A percentile compares a stretch with the other conserved stretches of the same genome.
phyloP scores from a whole-genome alignment of 1,140 invertebrate species.

The Drosophila leontia region DNA sequence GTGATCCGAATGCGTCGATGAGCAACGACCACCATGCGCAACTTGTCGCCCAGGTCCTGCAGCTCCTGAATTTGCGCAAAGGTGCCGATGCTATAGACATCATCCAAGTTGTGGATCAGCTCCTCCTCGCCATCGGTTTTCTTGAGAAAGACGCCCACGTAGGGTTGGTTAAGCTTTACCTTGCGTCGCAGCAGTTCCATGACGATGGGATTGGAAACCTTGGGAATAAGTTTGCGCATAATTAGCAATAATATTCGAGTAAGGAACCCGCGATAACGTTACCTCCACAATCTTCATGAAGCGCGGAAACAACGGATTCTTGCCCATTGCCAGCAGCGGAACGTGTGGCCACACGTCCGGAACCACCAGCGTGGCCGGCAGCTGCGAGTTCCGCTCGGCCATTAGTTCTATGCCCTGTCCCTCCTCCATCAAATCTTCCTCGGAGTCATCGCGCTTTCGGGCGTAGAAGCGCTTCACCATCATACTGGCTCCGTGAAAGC shows the following conservation, averaged over 20 bases:
- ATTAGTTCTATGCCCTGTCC: constrained; percentile 39
- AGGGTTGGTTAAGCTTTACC: constrained; percentile 98
- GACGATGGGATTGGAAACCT: constrained; percentile 94
- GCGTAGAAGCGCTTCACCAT: constrained; percentile 55
- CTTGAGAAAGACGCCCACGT: constrained; percentile 98
- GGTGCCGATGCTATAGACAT: constrained; percentile 96
- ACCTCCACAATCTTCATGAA: constrained; percentile 99
- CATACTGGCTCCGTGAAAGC: constrained; percentile 36
- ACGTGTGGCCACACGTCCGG: constrained; percentile 98
- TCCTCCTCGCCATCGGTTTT: constrained; percentile 96
- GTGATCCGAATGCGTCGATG: constrained; percentile 94
- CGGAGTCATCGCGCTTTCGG: constrained; percentile 56
- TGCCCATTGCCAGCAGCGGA: constrained; percentile 96
- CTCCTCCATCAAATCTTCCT: constrained; percentile 46
- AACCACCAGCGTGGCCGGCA: constrained; percentile 96
- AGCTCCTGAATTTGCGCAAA: constrained; percentile 99
- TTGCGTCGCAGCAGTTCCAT: constrained; percentile 97
- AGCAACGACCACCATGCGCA: constrained; percentile 97
- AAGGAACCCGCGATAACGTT: constrained; percentile 26
- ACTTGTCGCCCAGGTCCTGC: constrained; percentile 96
- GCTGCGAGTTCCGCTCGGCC: constrained; percentile 79
- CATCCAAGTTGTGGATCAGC: constrained; percentile 93
- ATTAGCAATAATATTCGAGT: neutral
- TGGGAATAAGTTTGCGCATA: neutral
- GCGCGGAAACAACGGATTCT: constrained; percentile 98